Evolutionary conservation across 2,888 invertebrate genomes (phyloP).

Genomic region (Micoletzkya japonica): DNA sequence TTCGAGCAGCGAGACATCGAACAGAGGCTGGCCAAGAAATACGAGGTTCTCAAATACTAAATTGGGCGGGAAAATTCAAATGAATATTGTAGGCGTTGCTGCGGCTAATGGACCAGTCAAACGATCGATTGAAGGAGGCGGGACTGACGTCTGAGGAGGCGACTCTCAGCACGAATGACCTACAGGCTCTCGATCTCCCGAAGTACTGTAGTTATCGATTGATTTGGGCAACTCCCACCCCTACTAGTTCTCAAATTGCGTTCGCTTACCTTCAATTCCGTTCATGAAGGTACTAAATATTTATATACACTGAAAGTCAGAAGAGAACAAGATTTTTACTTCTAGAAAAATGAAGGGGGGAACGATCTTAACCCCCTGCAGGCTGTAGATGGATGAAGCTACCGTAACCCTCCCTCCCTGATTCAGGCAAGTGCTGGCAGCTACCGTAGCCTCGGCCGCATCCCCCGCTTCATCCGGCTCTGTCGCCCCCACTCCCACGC

Average conservation of each 20-base stretch:
- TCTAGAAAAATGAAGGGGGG: too few relatives aligned
- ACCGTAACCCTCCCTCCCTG: not conserved
- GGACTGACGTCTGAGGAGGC: constrained; percentile 43
- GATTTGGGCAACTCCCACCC: not conserved
- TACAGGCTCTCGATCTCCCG: constrained; percentile 41
- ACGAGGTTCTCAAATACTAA: constrained; percentile 24
- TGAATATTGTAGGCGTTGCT: constrained; percentile 29
- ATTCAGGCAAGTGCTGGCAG: constrained; percentile 18
- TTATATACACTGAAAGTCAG: too few relatives aligned
- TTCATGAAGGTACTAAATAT: not conserved
- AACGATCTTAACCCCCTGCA: too few relatives aligned
- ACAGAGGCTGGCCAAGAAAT: constrained; percentile 38
- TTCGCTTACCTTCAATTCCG: not conserved
- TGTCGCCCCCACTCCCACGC: not conserved
- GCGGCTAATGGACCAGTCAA: constrained; percentile 50
- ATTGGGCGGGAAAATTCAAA: not conserved
- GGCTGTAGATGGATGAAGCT: too few relatives aligned
- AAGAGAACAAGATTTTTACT: too few relatives aligned
- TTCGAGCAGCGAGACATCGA: constrained; percentile 48
- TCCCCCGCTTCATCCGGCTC: not conserved
- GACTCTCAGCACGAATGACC: constrained; percentile 37
- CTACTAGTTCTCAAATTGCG: not conserved
- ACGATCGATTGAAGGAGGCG: constrained; percentile 48
- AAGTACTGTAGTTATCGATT: too few relatives aligned
- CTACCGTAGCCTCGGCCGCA: not conserved